A percentile compares a stretch with the other conserved stretches of the same genome.
Evolutionary conservation across 2,113 vertebrate genomes (phyloP).

Genomic region (Gasterosteus nipponicus): DNA sequence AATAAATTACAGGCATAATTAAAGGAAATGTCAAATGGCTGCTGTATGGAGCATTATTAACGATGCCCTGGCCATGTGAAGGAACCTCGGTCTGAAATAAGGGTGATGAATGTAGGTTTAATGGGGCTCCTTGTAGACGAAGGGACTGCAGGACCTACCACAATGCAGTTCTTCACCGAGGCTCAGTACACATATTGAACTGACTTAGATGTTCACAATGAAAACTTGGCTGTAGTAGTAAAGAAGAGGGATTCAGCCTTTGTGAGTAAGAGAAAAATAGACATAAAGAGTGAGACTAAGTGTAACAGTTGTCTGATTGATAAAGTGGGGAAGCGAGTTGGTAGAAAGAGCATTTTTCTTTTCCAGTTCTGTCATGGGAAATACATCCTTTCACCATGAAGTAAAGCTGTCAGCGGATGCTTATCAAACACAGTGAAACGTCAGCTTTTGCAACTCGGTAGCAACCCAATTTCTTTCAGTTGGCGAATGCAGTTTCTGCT

Average conservation of each 20-base stretch:
- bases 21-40: conserved; percentile 82
- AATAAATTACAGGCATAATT: conserved; percentile 86
- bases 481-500: conserved; percentile 28
- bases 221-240: conserved; percentile 22
- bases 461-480: conserved; percentile 40
- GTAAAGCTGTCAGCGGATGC: conserved; percentile 66
- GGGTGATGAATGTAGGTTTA: conserved; percentile 78
- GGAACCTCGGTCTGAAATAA: conserved; percentile 66
- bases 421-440: conserved; percentile 64
- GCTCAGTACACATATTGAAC: conserved; percentile 49
- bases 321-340: conserved; percentile 26
- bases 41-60: conserved; percentile 80
- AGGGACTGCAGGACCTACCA: conserved; percentile 45
- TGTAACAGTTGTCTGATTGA: conserved; percentile 33
- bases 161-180: conserved; percentile 67
- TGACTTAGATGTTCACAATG: conserved; percentile 27
- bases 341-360: conserved; percentile 41
- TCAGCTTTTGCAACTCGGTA: conserved; percentile 47
- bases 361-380: conserved; percentile 46
- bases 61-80: conserved; percentile 65
- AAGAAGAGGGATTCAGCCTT: conserved; percentile 34
- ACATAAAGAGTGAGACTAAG: conserved; percentile 10
- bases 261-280: conserved; percentile 25
- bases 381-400: conserved; percentile 62
- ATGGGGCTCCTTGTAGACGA: conserved; percentile 66